A percentile compares a stretch with the other conserved stretches of the same genome.
phyloP scores from a whole-genome alignment of 1,140 invertebrate genomes.

The Cheumatopsyche charites region DNA sequence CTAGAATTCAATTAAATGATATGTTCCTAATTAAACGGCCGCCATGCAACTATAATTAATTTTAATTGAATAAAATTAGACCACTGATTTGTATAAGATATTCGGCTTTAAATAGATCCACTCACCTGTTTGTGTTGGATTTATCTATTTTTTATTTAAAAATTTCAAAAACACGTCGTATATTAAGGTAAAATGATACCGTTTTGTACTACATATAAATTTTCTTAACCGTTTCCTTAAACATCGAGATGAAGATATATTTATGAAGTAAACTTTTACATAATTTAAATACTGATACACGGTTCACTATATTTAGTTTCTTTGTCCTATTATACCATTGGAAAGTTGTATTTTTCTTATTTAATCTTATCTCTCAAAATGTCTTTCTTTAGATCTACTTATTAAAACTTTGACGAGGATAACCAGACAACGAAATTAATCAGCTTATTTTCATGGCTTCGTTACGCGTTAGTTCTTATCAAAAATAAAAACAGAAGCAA shows the following conservation, averaged over 20 bases:
- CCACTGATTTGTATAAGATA: neutral
- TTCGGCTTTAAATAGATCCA: neutral
- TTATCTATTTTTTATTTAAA: no score
- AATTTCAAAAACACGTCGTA: no score
- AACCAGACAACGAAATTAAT: conserved; percentile 11
- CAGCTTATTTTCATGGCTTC: conserved; percentile 1
- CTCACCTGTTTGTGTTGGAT: no score
- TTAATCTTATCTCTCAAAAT: neutral
- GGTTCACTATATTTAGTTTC: no score
- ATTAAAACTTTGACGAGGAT: conserved; percentile 16
- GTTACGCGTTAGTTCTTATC: neutral
- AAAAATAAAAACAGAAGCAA: neutral
- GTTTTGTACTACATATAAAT: no score
- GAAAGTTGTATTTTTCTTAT: no score
- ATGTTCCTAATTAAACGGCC: neutral
- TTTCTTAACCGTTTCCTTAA: no score
- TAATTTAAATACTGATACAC: no score
- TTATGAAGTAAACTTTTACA: no score
- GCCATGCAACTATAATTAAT: neutral
- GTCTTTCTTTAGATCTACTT: neutral
- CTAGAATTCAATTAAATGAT: neutral
- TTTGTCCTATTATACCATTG: no score
- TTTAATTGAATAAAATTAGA: neutral
- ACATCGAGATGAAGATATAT: no score
- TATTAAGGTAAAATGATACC: no score